Evolutionary conservation across 2,888 invertebrate species (phyloP).

Genomic region (Conistra vaccinii): DNA sequence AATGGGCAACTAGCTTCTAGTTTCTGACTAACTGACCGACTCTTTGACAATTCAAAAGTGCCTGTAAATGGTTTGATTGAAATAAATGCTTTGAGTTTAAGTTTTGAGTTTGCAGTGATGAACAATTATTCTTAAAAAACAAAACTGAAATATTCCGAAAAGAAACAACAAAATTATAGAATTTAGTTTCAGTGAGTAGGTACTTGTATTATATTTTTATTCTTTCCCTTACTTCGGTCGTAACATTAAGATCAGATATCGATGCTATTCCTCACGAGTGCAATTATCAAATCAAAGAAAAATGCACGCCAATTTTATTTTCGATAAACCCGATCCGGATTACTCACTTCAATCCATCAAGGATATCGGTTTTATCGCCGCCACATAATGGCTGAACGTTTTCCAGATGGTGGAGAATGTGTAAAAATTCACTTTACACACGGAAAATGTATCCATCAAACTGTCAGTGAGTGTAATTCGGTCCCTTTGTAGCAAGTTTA

Average conservation of each 20-base stretch:
- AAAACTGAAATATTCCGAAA: neutral
- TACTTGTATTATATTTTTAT: neutral
- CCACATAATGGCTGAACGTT: slow-evolving; percentile 50
- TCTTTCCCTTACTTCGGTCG: neutral
- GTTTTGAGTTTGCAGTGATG: neutral
- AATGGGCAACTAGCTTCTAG: no score
- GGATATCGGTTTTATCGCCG: slow-evolving; percentile 49
- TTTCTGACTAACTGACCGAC: no score
- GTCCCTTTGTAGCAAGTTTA: slow-evolving; percentile 35
- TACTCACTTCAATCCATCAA: slow-evolving; percentile 47
- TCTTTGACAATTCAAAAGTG: no score
- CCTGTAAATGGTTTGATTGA: no score
- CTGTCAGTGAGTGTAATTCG: slow-evolving; percentile 53
- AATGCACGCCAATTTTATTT: slow-evolving; percentile 41
- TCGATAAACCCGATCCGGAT: slow-evolving; percentile 33
- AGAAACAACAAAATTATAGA: no score
- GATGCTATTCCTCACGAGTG: slow-evolving; percentile 9
- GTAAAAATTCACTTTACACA: slow-evolving; percentile 64
- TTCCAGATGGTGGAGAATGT: slow-evolving; percentile 46
- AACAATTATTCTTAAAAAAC: neutral
- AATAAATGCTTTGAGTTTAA: no score
- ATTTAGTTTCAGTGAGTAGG: neutral
- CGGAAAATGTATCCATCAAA: slow-evolving; percentile 61
- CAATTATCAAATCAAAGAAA: slow-evolving; percentile 32
- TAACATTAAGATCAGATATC: slow-evolving; percentile 12